Percentiles rank a stretch among this genome's conserved stretches.
These are phyloP conservation scores for Digitonthophagus gazella DNA, from an alignment of 2,888 invertebrate genomes.

Conservation along the genomic window DNA sequence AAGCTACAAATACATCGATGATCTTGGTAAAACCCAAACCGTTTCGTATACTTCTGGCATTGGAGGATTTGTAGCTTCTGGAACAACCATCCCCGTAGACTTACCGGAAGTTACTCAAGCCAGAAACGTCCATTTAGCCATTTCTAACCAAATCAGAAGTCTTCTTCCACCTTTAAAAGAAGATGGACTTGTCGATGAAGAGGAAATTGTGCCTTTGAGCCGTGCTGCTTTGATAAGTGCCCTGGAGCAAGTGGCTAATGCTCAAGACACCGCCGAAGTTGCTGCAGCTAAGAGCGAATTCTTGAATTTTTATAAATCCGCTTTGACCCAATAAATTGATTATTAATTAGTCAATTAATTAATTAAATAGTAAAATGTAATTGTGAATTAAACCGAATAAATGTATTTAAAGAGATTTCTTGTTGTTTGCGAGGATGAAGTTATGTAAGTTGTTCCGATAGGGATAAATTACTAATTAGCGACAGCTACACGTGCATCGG, in stretches of 20 bases:
- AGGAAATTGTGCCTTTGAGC: constrained; percentile 17
- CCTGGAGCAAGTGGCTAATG: constrained; percentile 14
- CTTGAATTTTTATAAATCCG: constrained; percentile 16
- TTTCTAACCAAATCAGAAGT: constrained; percentile 20
- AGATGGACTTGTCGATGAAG: constrained; percentile 13
- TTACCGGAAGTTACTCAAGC: constrained; percentile 23
- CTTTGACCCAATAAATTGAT: constrained; percentile 1
- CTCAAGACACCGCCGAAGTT: constrained; percentile 20
- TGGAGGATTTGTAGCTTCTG: constrained; percentile 20
- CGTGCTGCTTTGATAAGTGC: constrained; percentile 21
- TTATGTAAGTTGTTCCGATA: too few species aligned
- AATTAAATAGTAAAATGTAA: too few species aligned
- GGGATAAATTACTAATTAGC: too few species aligned
- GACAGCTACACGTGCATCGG: too few species aligned
- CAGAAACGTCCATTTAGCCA: constrained; percentile 20
- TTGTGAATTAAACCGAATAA: too few species aligned
- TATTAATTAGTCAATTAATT: too few species aligned
- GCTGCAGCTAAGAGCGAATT: constrained; percentile 22
- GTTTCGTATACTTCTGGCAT: constrained; percentile 24
- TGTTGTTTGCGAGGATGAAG: too few species aligned
- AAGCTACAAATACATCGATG: constrained; percentile 22
- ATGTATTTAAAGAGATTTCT: too few species aligned
- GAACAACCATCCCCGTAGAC: constrained; percentile 20
- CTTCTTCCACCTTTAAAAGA: constrained; percentile 21
- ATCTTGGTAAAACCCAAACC: constrained; percentile 18